A percentile compares a stretch with the other conserved stretches of the same genome.
These are phyloP conservation scores for Hylomyscus alleni DNA, from an alignment of 2,797 vertebrate species.

Conservation along the genomic window DNA sequence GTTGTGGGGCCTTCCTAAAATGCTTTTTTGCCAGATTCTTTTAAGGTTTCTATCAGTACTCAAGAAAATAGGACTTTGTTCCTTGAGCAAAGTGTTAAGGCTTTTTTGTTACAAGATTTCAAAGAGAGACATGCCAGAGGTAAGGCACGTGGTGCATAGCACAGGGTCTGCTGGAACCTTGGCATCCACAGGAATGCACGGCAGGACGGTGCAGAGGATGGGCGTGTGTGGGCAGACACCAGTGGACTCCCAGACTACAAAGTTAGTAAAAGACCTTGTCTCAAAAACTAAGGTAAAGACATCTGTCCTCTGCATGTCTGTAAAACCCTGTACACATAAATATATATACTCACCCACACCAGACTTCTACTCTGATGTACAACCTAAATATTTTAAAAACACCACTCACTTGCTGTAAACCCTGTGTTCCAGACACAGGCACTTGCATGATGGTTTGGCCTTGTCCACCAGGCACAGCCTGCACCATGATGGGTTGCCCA, in stretches of 20 bases:
- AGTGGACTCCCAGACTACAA: neutral
- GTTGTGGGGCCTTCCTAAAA: neutral
- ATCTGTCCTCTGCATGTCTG: neutral
- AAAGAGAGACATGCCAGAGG: slow-evolving; percentile 4
- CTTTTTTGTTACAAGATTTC: neutral
- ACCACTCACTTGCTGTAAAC: slow-evolving; percentile 95
- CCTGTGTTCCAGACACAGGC: slow-evolving; percentile 97
- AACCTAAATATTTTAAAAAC: neutral
- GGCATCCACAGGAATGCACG: neutral
- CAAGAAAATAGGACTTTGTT: neutral
- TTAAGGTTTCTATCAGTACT: neutral
- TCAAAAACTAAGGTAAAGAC: neutral
- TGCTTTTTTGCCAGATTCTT: neutral
- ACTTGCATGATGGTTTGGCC: slow-evolving; percentile 99
- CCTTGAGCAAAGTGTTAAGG: neutral
- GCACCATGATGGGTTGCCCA: slow-evolving; percentile 99
- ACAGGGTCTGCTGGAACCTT: neutral
- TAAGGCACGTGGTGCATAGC: neutral
- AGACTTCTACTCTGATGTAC: neutral
- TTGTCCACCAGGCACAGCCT: slow-evolving; percentile 97
- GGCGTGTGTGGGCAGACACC: neutral
- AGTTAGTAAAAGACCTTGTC: neutral
- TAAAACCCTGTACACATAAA: neutral
- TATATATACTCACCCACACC: neutral
- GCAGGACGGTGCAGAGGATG: neutral